Conservation (phyloP, 2,888 invertebrate genomes). For the Hypomecis atomaria region DNA sequence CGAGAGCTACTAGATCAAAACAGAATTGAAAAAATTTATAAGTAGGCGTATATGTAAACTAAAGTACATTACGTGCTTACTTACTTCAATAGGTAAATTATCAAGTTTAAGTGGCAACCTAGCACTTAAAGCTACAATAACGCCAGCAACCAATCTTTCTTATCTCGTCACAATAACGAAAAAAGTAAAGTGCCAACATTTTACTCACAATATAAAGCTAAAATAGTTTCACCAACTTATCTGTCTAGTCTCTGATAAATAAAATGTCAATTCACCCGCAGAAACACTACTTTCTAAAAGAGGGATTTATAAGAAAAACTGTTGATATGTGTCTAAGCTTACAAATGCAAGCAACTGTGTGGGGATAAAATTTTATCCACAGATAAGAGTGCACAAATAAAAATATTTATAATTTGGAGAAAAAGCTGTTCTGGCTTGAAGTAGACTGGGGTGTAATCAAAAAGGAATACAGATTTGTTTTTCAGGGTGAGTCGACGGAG, state of each 20-base stretch:
- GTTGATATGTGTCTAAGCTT: not conserved
- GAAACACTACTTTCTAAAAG: not conserved
- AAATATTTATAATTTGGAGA: slow-evolving; percentile 22
- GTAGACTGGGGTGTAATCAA: slow-evolving; percentile 22
- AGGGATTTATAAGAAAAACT: not conserved
- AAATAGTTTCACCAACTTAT: slow-evolving; percentile 2
- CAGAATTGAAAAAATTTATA: no score
- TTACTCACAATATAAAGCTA: not conserved
- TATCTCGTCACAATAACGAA: no score
- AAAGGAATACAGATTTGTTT: slow-evolving; percentile 26
- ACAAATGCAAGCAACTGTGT: not conserved
- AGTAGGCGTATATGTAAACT: no score
- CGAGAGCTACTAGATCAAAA: no score
- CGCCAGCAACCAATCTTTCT: no score
- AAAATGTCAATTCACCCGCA: slow-evolving; percentile 4
- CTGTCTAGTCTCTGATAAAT: slow-evolving; percentile 6
- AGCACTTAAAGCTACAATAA: no score
- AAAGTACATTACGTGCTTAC: no score
- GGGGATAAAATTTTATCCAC: slow-evolving; percentile 15
- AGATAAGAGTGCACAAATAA: slow-evolving; percentile 17
- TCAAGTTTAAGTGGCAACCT: no score
- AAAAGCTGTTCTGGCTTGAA: not conserved
- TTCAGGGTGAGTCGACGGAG: slow-evolving; percentile 26
- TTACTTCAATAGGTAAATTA: no score
- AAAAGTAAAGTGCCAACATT: no score